These are phyloP conservation scores for Sebastes dallii DNA, from an alignment of 2,797 vertebrate species.

Conservation along the genomic window DNA sequence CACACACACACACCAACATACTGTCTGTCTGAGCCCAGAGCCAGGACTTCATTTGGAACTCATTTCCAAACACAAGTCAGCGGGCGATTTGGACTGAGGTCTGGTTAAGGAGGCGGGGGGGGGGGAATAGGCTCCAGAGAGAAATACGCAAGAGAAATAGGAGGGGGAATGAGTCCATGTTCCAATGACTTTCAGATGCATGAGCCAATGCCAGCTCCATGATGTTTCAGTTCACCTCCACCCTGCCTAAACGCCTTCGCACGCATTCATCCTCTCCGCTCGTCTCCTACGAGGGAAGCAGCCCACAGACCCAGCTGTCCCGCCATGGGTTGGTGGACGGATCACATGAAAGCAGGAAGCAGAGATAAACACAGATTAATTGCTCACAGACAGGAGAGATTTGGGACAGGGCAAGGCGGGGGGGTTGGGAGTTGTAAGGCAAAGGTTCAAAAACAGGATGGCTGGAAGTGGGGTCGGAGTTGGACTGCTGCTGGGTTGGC, in stretches of 20 bases:
- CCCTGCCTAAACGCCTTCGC: slow-evolving; percentile 70
- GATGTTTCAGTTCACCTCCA: slow-evolving; percentile 67
- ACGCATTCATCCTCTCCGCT: slow-evolving; percentile 59
- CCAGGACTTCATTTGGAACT: slow-evolving; percentile 51
- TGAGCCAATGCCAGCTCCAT: slow-evolving; percentile 60
- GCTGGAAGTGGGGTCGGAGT: slow-evolving; percentile 31
- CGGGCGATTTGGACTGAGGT: slow-evolving; percentile 50
- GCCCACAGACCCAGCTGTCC: slow-evolving; percentile 62
- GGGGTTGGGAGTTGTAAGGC: slow-evolving; percentile 23
- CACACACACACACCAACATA: neutral
- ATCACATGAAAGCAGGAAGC: slow-evolving; percentile 79
- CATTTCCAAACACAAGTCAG: slow-evolving; percentile 57
- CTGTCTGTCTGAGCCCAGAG: slow-evolving; percentile 9
- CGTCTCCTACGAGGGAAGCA: slow-evolving; percentile 31
- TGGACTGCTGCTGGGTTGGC: neutral
- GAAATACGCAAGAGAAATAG: slow-evolving; percentile 31
- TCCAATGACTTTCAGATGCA: slow-evolving; percentile 76
- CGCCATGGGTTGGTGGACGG: slow-evolving; percentile 52
- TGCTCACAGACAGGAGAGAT: slow-evolving; percentile 71
- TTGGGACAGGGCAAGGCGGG: slow-evolving; percentile 37
- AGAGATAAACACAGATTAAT: slow-evolving; percentile 77
- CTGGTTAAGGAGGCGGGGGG: slow-evolving; percentile 37
- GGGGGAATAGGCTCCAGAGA: slow-evolving; percentile 30
- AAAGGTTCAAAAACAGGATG: slow-evolving; percentile 45
- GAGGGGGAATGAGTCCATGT: slow-evolving; percentile 64